Evolutionary conservation across 2,797 vertebrate genomes (phyloP).

Genomic region (Synaphobranchus kaupii): DNA sequence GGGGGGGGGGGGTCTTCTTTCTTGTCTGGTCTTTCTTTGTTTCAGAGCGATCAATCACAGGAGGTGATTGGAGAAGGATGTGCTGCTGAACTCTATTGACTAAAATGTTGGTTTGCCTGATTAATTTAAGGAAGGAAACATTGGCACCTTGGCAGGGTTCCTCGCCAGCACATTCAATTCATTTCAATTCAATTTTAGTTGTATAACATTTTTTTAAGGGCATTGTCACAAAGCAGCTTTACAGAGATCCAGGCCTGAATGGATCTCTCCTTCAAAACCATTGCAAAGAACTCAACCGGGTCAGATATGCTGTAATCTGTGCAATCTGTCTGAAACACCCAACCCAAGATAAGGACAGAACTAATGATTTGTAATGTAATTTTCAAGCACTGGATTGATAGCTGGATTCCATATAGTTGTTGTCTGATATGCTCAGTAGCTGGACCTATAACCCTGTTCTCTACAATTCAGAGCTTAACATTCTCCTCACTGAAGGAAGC

Average conservation of each 20-base stretch:
- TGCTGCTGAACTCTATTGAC: conserved; percentile 60
- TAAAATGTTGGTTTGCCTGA: conserved; percentile 56
- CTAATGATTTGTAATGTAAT: not conserved
- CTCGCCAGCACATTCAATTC: not conserved
- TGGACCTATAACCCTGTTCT: not conserved
- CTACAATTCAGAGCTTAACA: not conserved
- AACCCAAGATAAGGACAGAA: not conserved
- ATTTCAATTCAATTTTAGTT: not conserved
- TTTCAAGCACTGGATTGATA: not conserved
- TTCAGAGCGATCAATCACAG: conserved; percentile 65
- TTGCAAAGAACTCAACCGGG: not conserved
- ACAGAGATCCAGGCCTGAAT: not conserved
- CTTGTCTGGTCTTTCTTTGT: conserved; percentile 54
- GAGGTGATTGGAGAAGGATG: conserved; percentile 61
- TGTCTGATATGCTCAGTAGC: not conserved
- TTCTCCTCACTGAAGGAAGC: not conserved
- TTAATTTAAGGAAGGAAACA: conserved; percentile 39
- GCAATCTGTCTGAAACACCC: not conserved
- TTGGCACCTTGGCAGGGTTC: not conserved
- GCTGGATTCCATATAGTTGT: not conserved
- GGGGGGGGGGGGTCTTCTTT: conserved; percentile 58
- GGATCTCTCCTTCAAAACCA: not conserved
- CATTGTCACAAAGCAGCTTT: not conserved
- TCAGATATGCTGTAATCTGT: not conserved
- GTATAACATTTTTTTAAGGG: not conserved